These are phyloP conservation scores for Cheilosia pagana DNA, from an alignment of 2,888 invertebrate genomes.

Conservation along the genomic window DNA sequence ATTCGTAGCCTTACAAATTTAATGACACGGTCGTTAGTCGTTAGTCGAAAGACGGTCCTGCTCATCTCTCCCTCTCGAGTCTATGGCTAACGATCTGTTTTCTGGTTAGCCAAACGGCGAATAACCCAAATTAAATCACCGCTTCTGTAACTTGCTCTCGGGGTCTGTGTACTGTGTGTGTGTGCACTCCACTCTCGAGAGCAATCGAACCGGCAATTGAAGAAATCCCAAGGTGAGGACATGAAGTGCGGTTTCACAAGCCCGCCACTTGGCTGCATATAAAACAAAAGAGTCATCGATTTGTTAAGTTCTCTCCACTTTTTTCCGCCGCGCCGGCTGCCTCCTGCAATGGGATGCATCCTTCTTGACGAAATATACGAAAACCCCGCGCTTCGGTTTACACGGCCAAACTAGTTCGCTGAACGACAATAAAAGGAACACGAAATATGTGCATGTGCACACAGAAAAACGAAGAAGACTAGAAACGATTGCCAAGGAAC, in stretches of 20 bases:
- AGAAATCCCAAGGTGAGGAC: slow-evolving; percentile 71
- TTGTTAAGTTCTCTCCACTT: slow-evolving; percentile 65
- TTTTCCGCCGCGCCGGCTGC: slow-evolving; percentile 32
- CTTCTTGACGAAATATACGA: slow-evolving; percentile 57
- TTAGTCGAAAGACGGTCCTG: slow-evolving; percentile 21
- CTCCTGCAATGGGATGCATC: slow-evolving; percentile 69
- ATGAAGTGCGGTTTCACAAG: slow-evolving; percentile 65
- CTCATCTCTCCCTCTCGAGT: slow-evolving; percentile 19
- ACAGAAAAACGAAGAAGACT: slow-evolving; percentile 19
- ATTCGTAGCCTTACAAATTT: slow-evolving; percentile 52
- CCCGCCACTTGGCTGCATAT: slow-evolving; percentile 53
- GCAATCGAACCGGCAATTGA: slow-evolving; percentile 65
- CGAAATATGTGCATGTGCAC: slow-evolving; percentile 19
- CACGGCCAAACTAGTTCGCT: slow-evolving; percentile 64
- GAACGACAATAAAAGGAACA: slow-evolving; percentile 42
- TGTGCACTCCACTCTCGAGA: slow-evolving; percentile 44
- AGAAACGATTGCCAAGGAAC: slow-evolving; percentile 54
- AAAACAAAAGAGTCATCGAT: slow-evolving; percentile 74
- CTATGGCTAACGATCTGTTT: slow-evolving; percentile 41
- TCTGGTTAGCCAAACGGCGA: slow-evolving; percentile 30
- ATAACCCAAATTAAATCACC: slow-evolving; percentile 64
- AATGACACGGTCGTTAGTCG: slow-evolving; percentile 52
- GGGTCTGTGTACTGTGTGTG: slow-evolving; percentile 13
- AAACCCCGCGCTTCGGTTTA: slow-evolving; percentile 48
- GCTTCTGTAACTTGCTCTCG: slow-evolving; percentile 28